Base-by-base conservation (phyloP, 2,113 vertebrate species). In the Neogobius melanostomus region DNA sequence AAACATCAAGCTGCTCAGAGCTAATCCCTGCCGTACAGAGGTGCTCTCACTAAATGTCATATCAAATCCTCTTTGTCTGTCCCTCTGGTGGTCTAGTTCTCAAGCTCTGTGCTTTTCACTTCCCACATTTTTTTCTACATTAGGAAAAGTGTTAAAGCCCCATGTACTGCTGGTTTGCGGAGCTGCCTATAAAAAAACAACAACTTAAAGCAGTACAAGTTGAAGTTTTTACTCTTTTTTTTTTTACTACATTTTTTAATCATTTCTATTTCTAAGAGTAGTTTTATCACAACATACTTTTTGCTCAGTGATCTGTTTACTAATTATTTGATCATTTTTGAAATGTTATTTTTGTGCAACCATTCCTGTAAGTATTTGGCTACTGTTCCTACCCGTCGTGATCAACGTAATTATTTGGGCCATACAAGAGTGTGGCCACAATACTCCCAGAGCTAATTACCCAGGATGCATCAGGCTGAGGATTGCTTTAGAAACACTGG, bases 21-120 rank as follows among this genome's bases (percentile, higher is more conserved):
- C 1, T 82, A 78, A 87, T 85, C 76, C 69, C 70, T 68, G 36
- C 60, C 80, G 67, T 81, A 70, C 67, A 73, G 61, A 80, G 28
- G 65, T 78, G 57, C 63, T 70, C 56, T 52, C 52, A 71, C 16
- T 69, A 81, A 90, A 90, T 88, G 85, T 88, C 80, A 88, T 75
- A 80, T 15, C 64, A 78, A 80, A 85, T 84, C 65, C 73, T 52
- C 16, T 69, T 64, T 53, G 42, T 66, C 61, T n/a, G 28, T 73
- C 72, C 64, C 15, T 50, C 61, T 15, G n/a, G 42, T 61, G 6
- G 15, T 15, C 56, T 15, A 48, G 28, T 36, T 36, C 28, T 36
- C 45, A 43, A 62, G 45, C 9, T 72, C 7, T 81, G 51, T 79
- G 64, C 79, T 63, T 64, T 79, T 70, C 17, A 63, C 36, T 43